These are phyloP conservation scores for Manduca sexta DNA, from an alignment of 1,140 invertebrate species.

Conservation along the genomic window DNA sequence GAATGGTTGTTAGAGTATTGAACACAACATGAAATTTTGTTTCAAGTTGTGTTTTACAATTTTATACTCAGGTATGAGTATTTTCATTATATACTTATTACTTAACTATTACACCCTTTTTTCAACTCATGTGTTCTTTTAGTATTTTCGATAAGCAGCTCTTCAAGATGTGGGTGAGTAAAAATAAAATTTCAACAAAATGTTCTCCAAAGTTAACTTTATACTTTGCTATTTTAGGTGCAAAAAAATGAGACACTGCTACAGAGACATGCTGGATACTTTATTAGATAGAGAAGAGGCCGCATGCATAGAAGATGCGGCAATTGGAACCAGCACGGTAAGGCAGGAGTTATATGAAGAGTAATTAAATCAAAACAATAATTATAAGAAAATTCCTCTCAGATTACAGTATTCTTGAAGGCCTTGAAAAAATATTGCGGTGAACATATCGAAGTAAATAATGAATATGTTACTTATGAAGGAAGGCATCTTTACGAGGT, in stretches of 20 bases:
- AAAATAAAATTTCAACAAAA: too few relatives aligned
- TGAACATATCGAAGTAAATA: conserved; percentile 24
- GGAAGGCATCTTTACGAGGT: conserved; percentile 47
- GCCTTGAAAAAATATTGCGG: conserved; percentile 42
- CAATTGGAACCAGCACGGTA: conserved; percentile 40
- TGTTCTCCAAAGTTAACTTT: not conserved
- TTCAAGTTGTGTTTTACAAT: too few relatives aligned
- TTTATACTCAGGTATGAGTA: too few relatives aligned
- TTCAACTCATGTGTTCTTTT: conserved; percentile 4
- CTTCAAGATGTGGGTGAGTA: conserved; percentile 25
- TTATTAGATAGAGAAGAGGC: conserved; percentile 34
- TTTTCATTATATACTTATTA: too few relatives aligned
- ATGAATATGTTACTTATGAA: conserved; percentile 30
- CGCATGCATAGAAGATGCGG: conserved; percentile 41
- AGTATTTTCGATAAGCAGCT: conserved; percentile 1
- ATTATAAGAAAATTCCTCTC: conserved; percentile 9
- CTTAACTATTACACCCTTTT: too few relatives aligned
- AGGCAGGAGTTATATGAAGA: not conserved
- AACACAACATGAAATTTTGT: too few relatives aligned
- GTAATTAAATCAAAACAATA: not conserved
- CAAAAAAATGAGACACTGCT: conserved; percentile 35
- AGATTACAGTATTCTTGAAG: conserved; percentile 47
- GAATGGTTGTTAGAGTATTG: too few relatives aligned
- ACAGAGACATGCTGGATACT: conserved; percentile 32
- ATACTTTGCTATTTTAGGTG: conserved; percentile 30